Evolutionary conservation across 1,140 invertebrate genomes (phyloP), one percentile per base, ranked within the genome.

Genomic region (Maniola jurtina): DNA sequence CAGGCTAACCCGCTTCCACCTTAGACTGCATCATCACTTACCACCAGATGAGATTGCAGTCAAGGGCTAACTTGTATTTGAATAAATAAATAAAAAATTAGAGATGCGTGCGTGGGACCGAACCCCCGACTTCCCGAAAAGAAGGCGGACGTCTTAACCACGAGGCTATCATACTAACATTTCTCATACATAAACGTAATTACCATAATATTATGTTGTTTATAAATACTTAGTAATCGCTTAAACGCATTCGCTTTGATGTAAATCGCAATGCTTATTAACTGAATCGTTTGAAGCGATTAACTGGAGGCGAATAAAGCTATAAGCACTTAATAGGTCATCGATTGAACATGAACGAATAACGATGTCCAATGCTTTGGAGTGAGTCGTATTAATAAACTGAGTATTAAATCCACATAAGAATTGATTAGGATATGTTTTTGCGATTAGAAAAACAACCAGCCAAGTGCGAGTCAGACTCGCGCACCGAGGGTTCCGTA

Each of bases 211-310:
- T 25, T 25, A 25, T 42, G 7, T 11, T 55, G 34, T 55, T 34
- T n/a, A 55, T 34, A 55, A 55, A 33, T 45, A 45, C 6, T 11
- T 11, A 55, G 7, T 8, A 14, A n/a, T 55, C 11, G 1, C 13
- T 25, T 34, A 34, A 54, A 34, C 52, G 15, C 52, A 34, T 55
- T 34, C 16, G 52, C 52, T 55, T 55, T 55, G 52, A 55, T 55
- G 52, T 34, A 55, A 55, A 55, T 55, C 25, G 33, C 52, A 55
- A 55, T 34, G 34, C 52, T 55, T 55, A 55, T 55, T 55, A 55
- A 55, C 52, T 55, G 48, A 63, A 70, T 66, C 68, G 64, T 61
- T 71, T 67, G 57, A 61, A 71, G 54, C 69, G 69, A 66, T 61
- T 65, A 42, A 65, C n/a, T 65, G 36, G 40, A 55, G 42, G 40